Evolutionary conservation across 2,888 invertebrate genomes (phyloP).

Genomic region (Pterostichus madidus): DNA sequence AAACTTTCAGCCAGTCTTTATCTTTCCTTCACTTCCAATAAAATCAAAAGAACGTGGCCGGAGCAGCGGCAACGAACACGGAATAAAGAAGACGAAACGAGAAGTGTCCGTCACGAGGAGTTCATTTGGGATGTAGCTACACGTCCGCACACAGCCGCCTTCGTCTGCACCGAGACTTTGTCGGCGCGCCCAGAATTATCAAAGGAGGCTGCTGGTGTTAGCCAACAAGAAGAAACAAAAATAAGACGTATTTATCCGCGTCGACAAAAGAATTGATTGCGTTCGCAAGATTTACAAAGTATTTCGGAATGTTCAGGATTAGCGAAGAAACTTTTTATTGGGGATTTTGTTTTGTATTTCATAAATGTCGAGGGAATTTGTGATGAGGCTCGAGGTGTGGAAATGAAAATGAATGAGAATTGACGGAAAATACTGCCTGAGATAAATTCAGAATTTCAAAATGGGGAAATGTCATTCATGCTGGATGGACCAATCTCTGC

Average conservation of each 20-base stretch:
- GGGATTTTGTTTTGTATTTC: constrained; percentile 59
- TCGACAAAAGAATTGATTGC: constrained; percentile 60
- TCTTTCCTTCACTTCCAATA: constrained; percentile 66
- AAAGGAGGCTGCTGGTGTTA: constrained; percentile 49
- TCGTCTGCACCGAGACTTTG: not conserved
- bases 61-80: constrained; percentile 19
- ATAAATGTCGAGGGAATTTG: constrained; percentile 50
- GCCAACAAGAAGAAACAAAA: constrained; percentile 63
- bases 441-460: constrained; percentile 10
- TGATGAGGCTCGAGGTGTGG: constrained; percentile 41
- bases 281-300: constrained; percentile 53
- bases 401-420: constrained; percentile 56
- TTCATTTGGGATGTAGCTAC: constrained; percentile 65
- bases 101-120: constrained; percentile 57
- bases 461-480: constrained; percentile 44
- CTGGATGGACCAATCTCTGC: constrained; percentile 17
- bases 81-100: constrained; percentile 51
- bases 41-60: constrained; percentile 60
- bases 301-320: constrained; percentile 46
- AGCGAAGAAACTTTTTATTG: constrained; percentile 48
- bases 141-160: constrained; percentile 43
- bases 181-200: constrained; percentile 52
- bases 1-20: constrained; percentile 66
- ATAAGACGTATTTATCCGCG: constrained; percentile 54
- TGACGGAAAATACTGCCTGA: constrained; percentile 26